A percentile compares a stretch with the other conserved stretches of the same genome.
Conservation (phyloP, 2,797 vertebrate species). For the Darevskia mixta region DNA sequence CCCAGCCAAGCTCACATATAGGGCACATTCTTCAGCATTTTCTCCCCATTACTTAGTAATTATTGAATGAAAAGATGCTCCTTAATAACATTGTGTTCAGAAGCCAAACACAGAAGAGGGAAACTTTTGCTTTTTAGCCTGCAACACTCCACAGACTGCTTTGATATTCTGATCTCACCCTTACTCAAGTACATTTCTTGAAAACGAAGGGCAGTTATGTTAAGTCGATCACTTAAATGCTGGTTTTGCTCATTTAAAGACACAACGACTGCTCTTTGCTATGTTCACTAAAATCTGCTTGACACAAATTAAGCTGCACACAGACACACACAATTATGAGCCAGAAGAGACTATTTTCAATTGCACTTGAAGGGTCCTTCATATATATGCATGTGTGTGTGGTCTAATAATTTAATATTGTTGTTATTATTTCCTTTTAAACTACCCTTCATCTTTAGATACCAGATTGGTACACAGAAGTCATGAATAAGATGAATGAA, state of each 20-base stretch:
- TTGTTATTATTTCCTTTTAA: neutral
- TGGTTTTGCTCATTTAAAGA: slow-evolving; percentile 63
- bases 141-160: slow-evolving; percentile 34
- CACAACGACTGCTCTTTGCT: slow-evolving; percentile 60
- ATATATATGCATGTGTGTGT: neutral
- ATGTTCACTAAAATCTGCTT: slow-evolving; percentile 69
- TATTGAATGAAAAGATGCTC: slow-evolving; percentile 18
- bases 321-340: slow-evolving; percentile 60
- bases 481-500: too few species aligned
- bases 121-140: slow-evolving; percentile 20
- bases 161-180: slow-evolving; percentile 72
- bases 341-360: slow-evolving; percentile 51
- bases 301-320: slow-evolving; percentile 71
- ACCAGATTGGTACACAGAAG: too few species aligned
- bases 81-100: slow-evolving; percentile 2
- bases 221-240: slow-evolving; percentile 65
- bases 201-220: slow-evolving; percentile 64
- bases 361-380: slow-evolving; percentile 38
- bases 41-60: slow-evolving; percentile 39
- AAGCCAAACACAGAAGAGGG: slow-evolving; percentile 29
- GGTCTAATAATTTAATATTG: too few species aligned
- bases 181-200: slow-evolving; percentile 61
- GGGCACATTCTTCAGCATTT: slow-evolving; percentile 35
- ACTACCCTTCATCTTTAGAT: too few species aligned
- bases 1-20: neutral